A percentile compares a stretch with the other conserved stretches of the same genome.
phyloP scores from a whole-genome alignment of 2,888 invertebrate species.

The Eremobia ochroleuca region DNA sequence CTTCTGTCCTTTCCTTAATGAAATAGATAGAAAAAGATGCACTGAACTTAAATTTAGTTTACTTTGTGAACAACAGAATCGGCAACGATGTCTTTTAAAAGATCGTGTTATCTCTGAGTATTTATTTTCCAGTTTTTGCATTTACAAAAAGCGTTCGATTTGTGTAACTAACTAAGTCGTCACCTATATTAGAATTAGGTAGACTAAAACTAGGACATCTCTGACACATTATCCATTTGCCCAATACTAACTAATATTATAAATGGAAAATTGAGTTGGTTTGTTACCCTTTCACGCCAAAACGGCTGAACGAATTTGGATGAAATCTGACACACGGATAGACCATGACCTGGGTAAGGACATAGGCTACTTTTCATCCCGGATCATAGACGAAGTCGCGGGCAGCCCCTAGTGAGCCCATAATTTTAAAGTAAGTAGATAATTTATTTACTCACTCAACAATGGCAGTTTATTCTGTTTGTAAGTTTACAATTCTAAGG shows the following conservation, averaged over 20 bases:
- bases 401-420: not conserved
- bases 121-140: not conserved
- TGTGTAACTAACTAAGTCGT: not conserved
- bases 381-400: not conserved
- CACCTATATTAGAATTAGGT: not conserved
- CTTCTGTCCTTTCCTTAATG: no score
- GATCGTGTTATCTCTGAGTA: not conserved
- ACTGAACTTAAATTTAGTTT: no score
- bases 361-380: not conserved
- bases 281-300: no score
- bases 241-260: not conserved
- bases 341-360: not conserved
- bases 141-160: not conserved
- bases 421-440: not conserved
- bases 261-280: no score
- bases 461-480: constrained; percentile 7
- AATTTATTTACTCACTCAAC: constrained; percentile 9
- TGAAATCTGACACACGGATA: not conserved
- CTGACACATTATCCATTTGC: not conserved
- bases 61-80: no score
- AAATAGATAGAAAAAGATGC: no score
- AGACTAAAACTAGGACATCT: not conserved
- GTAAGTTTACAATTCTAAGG: constrained; percentile 44
- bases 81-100: not conserved
- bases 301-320: not conserved